Percentiles rank a stretch among this genome's conserved stretches.
Evolutionary conservation across 2,113 vertebrate genomes (phyloP).

Genomic region (Gnathochromis pfefferi): DNA sequence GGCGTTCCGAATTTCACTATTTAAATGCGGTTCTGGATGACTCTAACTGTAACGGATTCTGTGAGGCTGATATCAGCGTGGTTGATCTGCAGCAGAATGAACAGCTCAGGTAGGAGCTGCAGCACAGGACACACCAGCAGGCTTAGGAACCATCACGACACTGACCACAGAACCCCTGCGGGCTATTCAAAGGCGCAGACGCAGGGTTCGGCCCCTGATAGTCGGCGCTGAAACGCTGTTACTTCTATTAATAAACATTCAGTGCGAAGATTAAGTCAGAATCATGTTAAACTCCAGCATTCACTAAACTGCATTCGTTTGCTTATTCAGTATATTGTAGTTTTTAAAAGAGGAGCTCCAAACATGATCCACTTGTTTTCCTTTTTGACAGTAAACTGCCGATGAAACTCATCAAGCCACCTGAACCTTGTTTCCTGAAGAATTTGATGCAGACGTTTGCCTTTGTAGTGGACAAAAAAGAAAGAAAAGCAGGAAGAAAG

Average conservation of each 20-base stretch:
- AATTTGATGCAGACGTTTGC: background rate
- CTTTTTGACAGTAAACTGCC: background rate
- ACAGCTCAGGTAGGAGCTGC: background rate
- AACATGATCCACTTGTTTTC: background rate
- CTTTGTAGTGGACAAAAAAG: background rate
- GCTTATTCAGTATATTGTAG: background rate
- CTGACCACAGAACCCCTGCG: background rate
- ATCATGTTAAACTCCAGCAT: background rate
- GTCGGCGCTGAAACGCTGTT: background rate
- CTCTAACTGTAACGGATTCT: background rate
- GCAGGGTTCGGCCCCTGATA: fast-evolving
- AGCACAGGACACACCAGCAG: background rate
- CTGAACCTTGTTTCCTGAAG: background rate
- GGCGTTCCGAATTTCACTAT: background rate
- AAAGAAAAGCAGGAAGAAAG: background rate
- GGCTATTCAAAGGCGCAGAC: background rate
- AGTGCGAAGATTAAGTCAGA: background rate
- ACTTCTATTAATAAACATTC: background rate
- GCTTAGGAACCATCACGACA: background rate
- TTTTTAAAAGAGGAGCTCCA: background rate
- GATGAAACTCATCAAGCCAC: background rate
- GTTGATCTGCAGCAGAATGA: background rate
- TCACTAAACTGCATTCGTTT: background rate
- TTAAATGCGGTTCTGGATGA: background rate
- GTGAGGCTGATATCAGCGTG: background rate